phyloP scores from a whole-genome alignment of 2,888 invertebrate genomes.

The Emmelina monodactyla region DNA sequence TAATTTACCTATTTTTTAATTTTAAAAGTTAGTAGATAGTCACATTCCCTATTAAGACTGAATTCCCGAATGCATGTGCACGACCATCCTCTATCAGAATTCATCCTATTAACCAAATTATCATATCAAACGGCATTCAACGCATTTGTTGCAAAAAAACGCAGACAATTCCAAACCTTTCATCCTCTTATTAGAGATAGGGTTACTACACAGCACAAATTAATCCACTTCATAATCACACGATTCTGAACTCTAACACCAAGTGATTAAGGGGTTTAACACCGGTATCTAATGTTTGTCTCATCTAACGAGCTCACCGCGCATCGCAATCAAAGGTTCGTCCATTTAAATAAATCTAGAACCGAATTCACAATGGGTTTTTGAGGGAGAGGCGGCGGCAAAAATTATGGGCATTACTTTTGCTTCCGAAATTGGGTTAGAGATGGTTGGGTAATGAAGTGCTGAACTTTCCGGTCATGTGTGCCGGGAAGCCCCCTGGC shows the following conservation, averaged over 20 bases:
- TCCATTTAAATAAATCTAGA: constrained; percentile 57
- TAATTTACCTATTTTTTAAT: background rate
- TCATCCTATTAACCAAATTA: constrained; percentile 55
- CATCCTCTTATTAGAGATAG: constrained; percentile 55
- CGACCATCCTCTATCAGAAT: constrained; percentile 25
- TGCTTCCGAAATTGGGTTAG: constrained; percentile 33
- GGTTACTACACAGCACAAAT: constrained; percentile 29
- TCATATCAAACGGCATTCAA: constrained; percentile 57
- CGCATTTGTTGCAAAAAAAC: constrained; percentile 43
- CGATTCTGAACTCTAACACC: constrained; percentile 22
- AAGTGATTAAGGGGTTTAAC: constrained; percentile 15
- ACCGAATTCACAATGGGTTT: constrained; percentile 44
- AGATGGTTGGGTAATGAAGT: constrained; percentile 49
- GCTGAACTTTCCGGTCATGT: constrained; percentile 56
- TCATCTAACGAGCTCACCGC: constrained; percentile 42
- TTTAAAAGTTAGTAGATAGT: background rate
- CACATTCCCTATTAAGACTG: constrained; percentile 22
- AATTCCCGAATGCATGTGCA: constrained; percentile 44
- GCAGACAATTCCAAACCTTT: constrained; percentile 50
- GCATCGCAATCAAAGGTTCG: constrained; percentile 50
- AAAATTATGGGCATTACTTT: constrained; percentile 38
- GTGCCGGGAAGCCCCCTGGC: constrained; percentile 24
- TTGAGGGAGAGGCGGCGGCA: constrained; percentile 23
- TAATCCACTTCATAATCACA: constrained; percentile 10
- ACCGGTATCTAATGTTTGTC: background rate